phyloP scores from a whole-genome alignment of 2,888 invertebrate genomes.

The Gasteruption jaculator region DNA sequence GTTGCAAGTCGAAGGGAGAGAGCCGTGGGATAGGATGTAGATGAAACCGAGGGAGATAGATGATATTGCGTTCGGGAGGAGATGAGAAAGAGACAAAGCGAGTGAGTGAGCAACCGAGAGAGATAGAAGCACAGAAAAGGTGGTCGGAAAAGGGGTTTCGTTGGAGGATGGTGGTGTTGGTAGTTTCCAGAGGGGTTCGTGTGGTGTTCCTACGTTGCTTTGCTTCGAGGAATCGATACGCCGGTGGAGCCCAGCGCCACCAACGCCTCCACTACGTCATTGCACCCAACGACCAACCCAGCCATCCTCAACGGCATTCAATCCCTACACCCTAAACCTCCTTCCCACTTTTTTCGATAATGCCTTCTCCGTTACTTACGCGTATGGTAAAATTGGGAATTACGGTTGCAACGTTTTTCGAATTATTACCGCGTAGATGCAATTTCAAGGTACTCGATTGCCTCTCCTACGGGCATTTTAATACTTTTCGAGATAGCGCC shows the following conservation, averaged over 20 bases:
- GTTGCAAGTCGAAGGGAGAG: conserved; percentile 13
- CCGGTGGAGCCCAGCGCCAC: conserved; percentile 46
- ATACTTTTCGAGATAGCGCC: too few species aligned
- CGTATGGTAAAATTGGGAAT: too few species aligned
- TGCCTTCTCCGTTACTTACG: too few species aligned
- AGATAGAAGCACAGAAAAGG: too few species aligned
- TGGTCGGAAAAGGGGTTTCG: too few species aligned
- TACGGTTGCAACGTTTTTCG: too few species aligned
- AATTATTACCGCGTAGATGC: too few species aligned
- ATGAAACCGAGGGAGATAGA: conserved; percentile 17
- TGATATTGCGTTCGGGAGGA: conserved; percentile 18
- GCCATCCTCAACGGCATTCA: too few species aligned
- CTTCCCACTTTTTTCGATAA: too few species aligned
- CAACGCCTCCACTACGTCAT: conserved; percentile 48
- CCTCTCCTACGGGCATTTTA: too few species aligned
- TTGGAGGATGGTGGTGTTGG: conserved; percentile 27
- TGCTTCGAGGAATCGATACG: conserved; percentile 48
- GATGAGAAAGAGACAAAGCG: conserved; percentile 27
- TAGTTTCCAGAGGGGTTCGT: conserved; percentile 28
- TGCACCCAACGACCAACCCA: conserved; percentile 42
- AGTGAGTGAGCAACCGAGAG: conserved; percentile 7
- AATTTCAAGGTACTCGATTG: too few species aligned
- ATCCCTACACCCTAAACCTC: too few species aligned
- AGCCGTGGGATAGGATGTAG: conserved; percentile 22
- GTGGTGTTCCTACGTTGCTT: conserved; percentile 39